Percentiles rank a stretch among this genome's conserved stretches.
phyloP scores from a whole-genome alignment of 2,113 vertebrate species.

The Amphilophus citrinellus region DNA sequence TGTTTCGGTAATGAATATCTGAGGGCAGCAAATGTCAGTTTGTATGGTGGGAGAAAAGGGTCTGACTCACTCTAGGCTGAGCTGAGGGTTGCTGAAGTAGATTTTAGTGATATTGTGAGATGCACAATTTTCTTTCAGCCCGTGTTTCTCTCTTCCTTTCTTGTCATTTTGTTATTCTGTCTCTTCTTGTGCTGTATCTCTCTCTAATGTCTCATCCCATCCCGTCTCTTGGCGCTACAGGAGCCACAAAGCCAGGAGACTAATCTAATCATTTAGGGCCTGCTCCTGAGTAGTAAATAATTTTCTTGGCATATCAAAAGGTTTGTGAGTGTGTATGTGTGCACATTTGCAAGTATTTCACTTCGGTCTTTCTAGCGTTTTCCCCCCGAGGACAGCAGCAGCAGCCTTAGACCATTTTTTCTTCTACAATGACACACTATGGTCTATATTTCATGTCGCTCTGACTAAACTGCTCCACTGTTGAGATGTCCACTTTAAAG shows the following conservation, averaged over 20 bases:
- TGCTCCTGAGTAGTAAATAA: conserved; percentile 58
- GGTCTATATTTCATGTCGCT: conserved; percentile 71
- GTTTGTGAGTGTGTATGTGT: not conserved
- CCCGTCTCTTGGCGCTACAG: conserved; percentile 13
- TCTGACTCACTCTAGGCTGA: conserved; percentile 32
- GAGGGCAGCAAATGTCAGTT: conserved; percentile 12
- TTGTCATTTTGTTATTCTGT: conserved; percentile 7
- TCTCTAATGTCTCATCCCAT: conserved; percentile 37
- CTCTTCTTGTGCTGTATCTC: not conserved
- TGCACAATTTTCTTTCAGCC: not conserved
- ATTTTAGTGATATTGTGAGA: conserved; percentile 21
- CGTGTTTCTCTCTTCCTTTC: not conserved
- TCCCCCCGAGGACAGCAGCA: conserved; percentile 40
- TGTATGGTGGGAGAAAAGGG: conserved; percentile 14
- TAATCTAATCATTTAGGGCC: conserved; percentile 69
- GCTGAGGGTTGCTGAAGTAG: conserved; percentile 6
- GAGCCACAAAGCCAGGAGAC: conserved; percentile 50
- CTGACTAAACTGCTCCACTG: conserved; percentile 68
- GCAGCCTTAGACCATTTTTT: conserved; percentile 22
- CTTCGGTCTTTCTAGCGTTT: conserved; percentile 16
- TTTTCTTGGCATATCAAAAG: conserved; percentile 58
- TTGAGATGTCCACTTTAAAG: conserved; percentile 79
- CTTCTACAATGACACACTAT: conserved; percentile 49
- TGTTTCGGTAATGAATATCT: conserved; percentile 18
- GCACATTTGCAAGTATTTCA: conserved; percentile 3